Percentiles rank a stretch among this genome's conserved stretches.
phyloP scores from a whole-genome alignment of 2,113 vertebrate species.

The Panthera leo region DNA sequence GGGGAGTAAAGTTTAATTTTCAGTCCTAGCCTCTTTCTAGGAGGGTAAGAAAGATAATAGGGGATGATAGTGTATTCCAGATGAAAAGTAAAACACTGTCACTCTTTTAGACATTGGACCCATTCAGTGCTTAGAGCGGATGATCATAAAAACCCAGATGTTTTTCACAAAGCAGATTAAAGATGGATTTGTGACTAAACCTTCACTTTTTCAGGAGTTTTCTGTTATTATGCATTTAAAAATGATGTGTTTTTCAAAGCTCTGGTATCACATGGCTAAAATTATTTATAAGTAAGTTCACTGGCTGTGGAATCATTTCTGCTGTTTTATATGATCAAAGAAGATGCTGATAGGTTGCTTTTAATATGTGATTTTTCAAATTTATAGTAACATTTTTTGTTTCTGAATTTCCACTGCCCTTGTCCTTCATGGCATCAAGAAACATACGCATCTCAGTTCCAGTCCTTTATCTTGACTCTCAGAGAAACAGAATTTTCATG shows the following conservation, averaged over 20 bases:
- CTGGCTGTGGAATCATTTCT: conserved; percentile 30
- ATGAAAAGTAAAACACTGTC: conserved; percentile 20
- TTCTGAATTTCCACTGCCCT: conserved; percentile 20
- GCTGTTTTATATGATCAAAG: conserved; percentile 47
- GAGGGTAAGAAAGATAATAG: background rate
- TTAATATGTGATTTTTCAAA: conserved; percentile 32
- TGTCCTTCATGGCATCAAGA: background rate
- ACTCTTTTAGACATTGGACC: background rate
- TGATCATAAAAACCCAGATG: conserved; percentile 32
- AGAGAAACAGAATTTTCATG: conserved; percentile 38
- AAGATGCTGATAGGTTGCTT: background rate
- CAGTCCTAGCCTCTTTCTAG: background rate
- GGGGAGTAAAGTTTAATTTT: background rate
- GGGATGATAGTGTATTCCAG: conserved; percentile 17
- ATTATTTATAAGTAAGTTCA: conserved; percentile 26
- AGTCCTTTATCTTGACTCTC: conserved; percentile 28
- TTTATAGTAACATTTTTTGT: background rate
- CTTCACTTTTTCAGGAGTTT: conserved; percentile 32
- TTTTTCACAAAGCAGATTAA: conserved; percentile 54
- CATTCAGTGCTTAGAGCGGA: background rate
- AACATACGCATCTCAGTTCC: background rate
- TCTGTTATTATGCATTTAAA: background rate
- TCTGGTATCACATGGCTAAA: conserved; percentile 3
- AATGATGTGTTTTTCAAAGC: background rate
- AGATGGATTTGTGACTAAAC: conserved; percentile 46